Percentiles rank a stretch among this genome's conserved stretches.
Evolutionary conservation across 1,140 invertebrate species (phyloP).

Genomic region (Heterodera carotae): DNA sequence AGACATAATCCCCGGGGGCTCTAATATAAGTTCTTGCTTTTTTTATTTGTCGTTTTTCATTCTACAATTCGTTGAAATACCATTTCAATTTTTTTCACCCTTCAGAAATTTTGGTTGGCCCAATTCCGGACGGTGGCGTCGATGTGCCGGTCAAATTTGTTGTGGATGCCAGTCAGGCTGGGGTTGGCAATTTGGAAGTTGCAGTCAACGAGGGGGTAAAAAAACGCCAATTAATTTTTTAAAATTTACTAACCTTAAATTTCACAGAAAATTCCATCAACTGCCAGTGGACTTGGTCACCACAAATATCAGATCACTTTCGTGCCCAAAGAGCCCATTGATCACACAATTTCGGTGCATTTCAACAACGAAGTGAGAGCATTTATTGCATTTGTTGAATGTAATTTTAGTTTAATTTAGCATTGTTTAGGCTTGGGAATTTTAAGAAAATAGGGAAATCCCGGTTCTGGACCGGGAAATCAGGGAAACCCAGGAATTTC

Average conservation of each 20-base stretch:
- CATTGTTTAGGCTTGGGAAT: too few species aligned
- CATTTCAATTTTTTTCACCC: not conserved
- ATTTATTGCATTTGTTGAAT: too few species aligned
- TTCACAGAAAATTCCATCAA: conserved; percentile 75
- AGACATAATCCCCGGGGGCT: too few species aligned
- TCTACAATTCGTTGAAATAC: too few species aligned
- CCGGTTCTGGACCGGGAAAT: too few species aligned
- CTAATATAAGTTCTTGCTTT: too few species aligned
- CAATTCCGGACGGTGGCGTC: conserved; percentile 81
- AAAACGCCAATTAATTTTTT: conserved; percentile 70
- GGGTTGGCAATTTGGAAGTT: conserved; percentile 96
- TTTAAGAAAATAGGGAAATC: not conserved
- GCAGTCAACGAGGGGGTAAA: conserved; percentile 84
- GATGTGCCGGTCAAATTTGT: conserved; percentile 84
- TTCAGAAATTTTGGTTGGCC: conserved; percentile 82
- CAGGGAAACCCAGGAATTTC: too few species aligned
- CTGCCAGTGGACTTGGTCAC: conserved; percentile 91
- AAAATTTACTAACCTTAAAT: not conserved
- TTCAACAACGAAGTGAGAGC: conserved; percentile 91
- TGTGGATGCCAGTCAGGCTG: conserved; percentile 94
- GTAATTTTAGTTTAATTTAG: not conserved
- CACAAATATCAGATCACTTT: conserved; percentile 94
- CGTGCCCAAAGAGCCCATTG: conserved; percentile 85
- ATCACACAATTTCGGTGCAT: conserved; percentile 91
- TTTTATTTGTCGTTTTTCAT: too few species aligned